These are phyloP conservation scores for Tretioscincus oriximinensis DNA, from an alignment of 2,113 vertebrate species.

Conservation along the genomic window DNA sequence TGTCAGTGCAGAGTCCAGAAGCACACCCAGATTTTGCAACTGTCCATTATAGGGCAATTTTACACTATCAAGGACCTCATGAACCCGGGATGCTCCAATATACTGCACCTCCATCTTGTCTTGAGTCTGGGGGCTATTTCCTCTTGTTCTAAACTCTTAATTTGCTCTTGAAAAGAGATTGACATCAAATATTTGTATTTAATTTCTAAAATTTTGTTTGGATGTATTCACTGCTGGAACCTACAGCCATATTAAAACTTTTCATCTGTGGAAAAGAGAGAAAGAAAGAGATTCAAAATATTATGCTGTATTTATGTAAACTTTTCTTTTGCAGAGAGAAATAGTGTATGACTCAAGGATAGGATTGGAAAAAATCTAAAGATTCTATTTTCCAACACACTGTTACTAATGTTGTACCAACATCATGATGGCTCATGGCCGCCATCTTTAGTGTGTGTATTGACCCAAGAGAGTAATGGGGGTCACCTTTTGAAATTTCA, in stretches of 20 bases:
- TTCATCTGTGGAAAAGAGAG: not conserved
- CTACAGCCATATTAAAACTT: not conserved
- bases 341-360: not conserved
- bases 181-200: not conserved
- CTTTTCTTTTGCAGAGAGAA: not conserved
- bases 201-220: not conserved
- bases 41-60: no score
- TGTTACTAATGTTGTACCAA: not conserved
- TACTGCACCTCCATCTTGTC: no score
- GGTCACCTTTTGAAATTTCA: no score
- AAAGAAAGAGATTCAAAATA: not conserved
- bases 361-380: not conserved
- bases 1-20: no score
- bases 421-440: no score
- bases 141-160: not conserved
- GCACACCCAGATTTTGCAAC: no score
- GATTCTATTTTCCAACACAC: not conserved
- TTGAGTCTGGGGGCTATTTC: not conserved
- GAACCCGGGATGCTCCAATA: no score
- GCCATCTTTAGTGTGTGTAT: no score
- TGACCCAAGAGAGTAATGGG: no score
- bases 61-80: no score
- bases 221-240: not conserved
- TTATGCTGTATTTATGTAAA: not conserved
- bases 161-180: slow-evolving; percentile 10